These are phyloP conservation scores for Microtus ochrogaster DNA, from an alignment of 2,113 vertebrate species.

Conservation along the genomic window DNA sequence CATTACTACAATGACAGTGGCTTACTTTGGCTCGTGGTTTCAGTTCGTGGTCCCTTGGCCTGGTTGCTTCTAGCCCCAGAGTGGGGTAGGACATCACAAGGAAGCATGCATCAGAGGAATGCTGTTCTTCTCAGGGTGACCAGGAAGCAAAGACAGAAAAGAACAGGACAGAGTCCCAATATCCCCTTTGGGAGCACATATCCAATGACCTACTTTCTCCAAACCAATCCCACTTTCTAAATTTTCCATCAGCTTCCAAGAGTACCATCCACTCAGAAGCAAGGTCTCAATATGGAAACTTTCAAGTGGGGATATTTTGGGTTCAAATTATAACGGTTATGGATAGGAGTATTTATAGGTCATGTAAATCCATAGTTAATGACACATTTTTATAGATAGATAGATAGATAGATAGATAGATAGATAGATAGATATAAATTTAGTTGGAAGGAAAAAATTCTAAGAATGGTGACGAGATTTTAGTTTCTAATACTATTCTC, in stretches of 20 bases:
- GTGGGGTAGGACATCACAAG: not conserved
- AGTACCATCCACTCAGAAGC: not conserved
- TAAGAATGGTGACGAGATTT: not conserved
- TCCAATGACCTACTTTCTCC: no score
- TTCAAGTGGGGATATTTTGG: not conserved
- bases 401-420: no score
- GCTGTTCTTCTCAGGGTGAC: no score
- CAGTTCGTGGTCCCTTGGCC: no score
- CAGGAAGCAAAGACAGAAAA: not conserved
- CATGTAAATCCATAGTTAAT: not conserved
- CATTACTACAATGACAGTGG: not conserved
- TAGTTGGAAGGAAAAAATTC: not conserved
- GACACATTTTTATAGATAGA: no score
- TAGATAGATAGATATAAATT: no score
- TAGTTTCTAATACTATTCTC: not conserved
- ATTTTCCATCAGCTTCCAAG: not conserved
- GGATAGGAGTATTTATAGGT: not conserved
- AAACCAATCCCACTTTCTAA: no score
- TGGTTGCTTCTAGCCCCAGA: not conserved
- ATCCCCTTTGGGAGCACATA: no score
- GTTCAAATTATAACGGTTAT: not conserved
- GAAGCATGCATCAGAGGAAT: not conserved
- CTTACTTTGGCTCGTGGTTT: not conserved
- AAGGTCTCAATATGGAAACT: not conserved
- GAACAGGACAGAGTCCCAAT: not conserved